These are phyloP conservation scores for Epizoanthus stellaris DNA, from an alignment of 92 coral and sea anemone species.

Conservation along the genomic window DNA sequence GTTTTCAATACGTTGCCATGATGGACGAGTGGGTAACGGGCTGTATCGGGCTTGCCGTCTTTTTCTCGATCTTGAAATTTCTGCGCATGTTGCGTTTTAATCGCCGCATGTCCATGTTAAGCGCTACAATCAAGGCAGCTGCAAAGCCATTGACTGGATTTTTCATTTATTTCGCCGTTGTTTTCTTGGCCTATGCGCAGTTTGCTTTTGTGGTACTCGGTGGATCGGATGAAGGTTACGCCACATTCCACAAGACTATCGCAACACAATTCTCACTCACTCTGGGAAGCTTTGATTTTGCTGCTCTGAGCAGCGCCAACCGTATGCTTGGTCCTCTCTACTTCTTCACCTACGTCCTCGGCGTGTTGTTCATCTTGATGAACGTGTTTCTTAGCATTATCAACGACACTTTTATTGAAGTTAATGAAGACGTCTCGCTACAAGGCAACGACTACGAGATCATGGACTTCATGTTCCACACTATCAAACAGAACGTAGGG, in stretches of 20 bases:
- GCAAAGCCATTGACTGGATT: conserved; percentile 76
- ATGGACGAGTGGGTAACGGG: conserved; percentile 95
- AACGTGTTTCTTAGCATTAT: conserved; percentile 91
- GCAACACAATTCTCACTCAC: conserved; percentile 83
- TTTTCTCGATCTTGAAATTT: conserved; percentile 89
- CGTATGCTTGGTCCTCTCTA: conserved; percentile 82
- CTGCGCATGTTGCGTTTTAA: conserved; percentile 92
- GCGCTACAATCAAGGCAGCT: conserved; percentile 79
- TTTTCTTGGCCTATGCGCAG: conserved; percentile 87
- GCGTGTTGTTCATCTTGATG: conserved; percentile 82
- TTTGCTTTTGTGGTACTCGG: conserved; percentile 85
- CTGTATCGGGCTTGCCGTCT: conserved; percentile 87
- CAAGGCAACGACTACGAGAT: conserved; percentile 96
- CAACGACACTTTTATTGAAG: conserved; percentile 78
- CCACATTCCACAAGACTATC: conserved; percentile 78
- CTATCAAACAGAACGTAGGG: conserved; percentile 89
- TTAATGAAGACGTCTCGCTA: conserved; percentile 75
- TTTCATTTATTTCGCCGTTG: conserved; percentile 73
- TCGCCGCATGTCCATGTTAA: conserved; percentile 82
- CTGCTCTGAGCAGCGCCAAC: conserved; percentile 65
- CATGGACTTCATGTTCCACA: conserved; percentile 88
- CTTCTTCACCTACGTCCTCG: conserved; percentile 83
- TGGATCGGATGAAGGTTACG: conserved; percentile 57
- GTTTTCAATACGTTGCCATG: conserved; percentile 88
- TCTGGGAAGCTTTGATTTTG: conserved; percentile 86